Evolutionary conservation across 2,113 vertebrate genomes (phyloP), one percentile per base, ranked within the genome.

Genomic region (Menura novaehollandiae): DNA sequence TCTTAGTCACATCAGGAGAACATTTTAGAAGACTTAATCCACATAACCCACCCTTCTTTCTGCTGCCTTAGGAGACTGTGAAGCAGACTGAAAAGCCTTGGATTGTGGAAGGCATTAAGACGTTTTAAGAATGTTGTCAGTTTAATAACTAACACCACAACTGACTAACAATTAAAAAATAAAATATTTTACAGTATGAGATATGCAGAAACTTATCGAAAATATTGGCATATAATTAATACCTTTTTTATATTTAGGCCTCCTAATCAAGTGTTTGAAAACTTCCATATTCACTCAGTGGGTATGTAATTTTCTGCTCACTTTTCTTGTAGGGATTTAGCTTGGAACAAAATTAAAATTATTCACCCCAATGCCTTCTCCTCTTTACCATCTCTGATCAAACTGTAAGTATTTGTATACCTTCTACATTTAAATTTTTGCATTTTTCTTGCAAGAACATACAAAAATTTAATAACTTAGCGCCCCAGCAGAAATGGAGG

Each of bases 321-420:
- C 60, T 94, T 78, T 97, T 95, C 92, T 81, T 96, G 30, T 81
- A 99, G 99, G 46, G 99, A 99, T 96, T 98, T 99, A 93, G 98
- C 99, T 59, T 99, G 98, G 98, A 99, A 99, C 97, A 98, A 98
- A 95, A 96, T 99, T 92, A 95, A 94, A 43, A 85, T 97, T 21
- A 98, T 99, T 97, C 98, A 98, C 80, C 97, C 98, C 21, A 98
- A 95, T 91, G 98, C 98, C 12, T 99, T 99, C 98, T 98, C 98
- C 20, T 98, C 98, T 94, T 98, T 99, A 81, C 98, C 98, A 14
- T 98, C 98, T 78, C 98, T 99, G 85, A 98, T 98, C 95, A 99
- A 99, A 98, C 98, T 99, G 99, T 99, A 98, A 99, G 99, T 98
- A 97, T 95, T 89, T 91, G 14, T 75, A 16, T 85, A 75, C 88